phyloP scores from a whole-genome alignment of 2,113 vertebrate species.

The Oryzias celebensis region DNA sequence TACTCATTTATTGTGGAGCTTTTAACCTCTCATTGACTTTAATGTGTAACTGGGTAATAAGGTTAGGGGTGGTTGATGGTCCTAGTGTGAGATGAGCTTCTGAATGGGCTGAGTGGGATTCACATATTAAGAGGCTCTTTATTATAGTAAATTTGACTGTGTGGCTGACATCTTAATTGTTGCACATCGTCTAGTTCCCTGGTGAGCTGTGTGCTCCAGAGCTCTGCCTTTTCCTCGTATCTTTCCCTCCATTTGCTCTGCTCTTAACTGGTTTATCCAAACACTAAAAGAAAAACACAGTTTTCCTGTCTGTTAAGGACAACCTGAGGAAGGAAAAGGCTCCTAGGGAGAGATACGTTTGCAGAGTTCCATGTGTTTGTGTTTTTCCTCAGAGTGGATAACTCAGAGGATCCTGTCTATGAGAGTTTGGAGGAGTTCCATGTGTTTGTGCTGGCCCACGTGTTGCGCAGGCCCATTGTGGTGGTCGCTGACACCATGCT shows the following conservation, averaged over 20 bases:
- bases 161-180: constrained; percentile 67
- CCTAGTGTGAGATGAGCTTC: constrained; percentile 62
- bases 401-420: constrained; percentile 95
- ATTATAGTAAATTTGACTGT: constrained; percentile 67
- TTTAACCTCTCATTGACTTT: constrained; percentile 52
- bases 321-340: constrained; percentile 9
- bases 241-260: background rate
- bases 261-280: background rate
- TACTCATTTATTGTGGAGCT: constrained; percentile 40
- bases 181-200: constrained; percentile 57
- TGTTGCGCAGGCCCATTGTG: constrained; percentile 91
- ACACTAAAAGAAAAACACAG: constrained; percentile 19
- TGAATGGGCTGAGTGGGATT: constrained; percentile 70
- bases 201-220: constrained; percentile 49
- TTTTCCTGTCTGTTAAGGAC: constrained; percentile 3
- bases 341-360: constrained; percentile 1
- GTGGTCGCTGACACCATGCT: constrained; percentile 98
- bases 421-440: constrained; percentile 98
- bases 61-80: constrained; percentile 63
- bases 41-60: constrained; percentile 62
- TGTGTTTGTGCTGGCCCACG: constrained; percentile 95
- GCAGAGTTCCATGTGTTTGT: background rate
- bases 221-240: constrained; percentile 37
- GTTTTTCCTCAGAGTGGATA: constrained; percentile 83
- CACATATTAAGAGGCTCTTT: constrained; percentile 75